Evolutionary conservation across 2,797 vertebrate genomes (phyloP).

Genomic region (Ctenosaura bakeri): DNA sequence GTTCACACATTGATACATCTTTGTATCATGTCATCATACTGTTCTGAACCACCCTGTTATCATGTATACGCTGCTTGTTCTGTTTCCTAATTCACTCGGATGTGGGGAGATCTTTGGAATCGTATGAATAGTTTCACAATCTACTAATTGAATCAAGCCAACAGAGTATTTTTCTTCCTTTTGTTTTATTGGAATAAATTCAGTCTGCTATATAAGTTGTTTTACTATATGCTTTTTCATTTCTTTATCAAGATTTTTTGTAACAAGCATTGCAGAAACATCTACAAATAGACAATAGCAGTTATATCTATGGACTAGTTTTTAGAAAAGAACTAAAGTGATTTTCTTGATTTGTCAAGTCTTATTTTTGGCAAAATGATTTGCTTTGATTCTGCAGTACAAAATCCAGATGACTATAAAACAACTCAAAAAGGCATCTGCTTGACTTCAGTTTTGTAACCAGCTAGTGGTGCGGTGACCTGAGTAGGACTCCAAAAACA

Average conservation of each 20-base stretch:
- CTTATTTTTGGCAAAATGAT: constrained; percentile 13
- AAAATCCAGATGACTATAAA: background rate
- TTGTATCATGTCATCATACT: background rate
- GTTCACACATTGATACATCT: background rate
- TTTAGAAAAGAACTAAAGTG: constrained; percentile 18
- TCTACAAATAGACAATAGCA: constrained; percentile 33
- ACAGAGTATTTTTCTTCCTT: background rate
- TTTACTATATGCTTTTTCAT: background rate
- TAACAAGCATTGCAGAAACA: constrained; percentile 32
- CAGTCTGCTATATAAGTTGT: background rate
- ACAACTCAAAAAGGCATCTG: background rate
- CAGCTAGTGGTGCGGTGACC: background rate
- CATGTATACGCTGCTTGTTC: background rate
- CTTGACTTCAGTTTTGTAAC: constrained; percentile 31
- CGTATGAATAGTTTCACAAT: constrained; percentile 9
- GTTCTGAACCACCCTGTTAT: background rate
- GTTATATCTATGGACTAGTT: background rate
- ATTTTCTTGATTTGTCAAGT: background rate
- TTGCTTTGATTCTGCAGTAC: constrained; percentile 24
- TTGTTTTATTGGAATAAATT: constrained; percentile 1
- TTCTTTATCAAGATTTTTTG: background rate
- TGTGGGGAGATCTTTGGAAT: background rate
- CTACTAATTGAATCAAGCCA: background rate
- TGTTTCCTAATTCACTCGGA: background rate
- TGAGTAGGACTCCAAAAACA: background rate